Conservation (phyloP, 2,113 vertebrate species). For the Halcyon malimbica region DNA sequence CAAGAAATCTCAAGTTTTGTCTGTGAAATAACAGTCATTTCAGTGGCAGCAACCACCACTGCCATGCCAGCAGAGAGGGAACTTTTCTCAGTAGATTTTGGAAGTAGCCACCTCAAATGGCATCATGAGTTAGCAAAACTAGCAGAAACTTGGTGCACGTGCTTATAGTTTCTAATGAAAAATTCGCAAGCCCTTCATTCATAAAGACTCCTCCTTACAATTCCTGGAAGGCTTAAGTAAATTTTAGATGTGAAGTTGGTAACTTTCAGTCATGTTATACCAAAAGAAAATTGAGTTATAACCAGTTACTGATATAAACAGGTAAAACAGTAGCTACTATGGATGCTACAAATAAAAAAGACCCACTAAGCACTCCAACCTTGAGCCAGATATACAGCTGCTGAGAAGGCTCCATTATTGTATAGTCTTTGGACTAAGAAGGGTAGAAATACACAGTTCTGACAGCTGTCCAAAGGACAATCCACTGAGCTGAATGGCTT, state of each 20-base stretch:
- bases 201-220: background rate
- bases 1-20: slow-evolving; percentile 16
- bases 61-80: background rate
- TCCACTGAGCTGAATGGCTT: background rate
- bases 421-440: background rate
- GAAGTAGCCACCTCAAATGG: background rate
- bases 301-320: background rate
- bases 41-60: background rate
- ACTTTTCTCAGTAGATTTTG: background rate
- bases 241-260: background rate
- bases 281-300: rapidly evolving
- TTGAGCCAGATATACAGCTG: background rate
- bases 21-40: background rate
- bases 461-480: background rate
- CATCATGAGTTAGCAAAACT: rapidly evolving
- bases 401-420: background rate
- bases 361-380: background rate
- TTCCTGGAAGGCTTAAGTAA: background rate
- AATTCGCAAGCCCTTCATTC: background rate
- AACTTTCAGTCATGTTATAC: rapidly evolving
- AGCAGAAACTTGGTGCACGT: background rate
- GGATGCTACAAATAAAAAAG: background rate
- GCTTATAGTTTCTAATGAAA: background rate
- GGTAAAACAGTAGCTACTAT: background rate
- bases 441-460: background rate